Percentiles rank a stretch among this genome's conserved stretches.
These are phyloP conservation scores for Ondatra zibethicus DNA, from an alignment of 2,113 vertebrate genomes.

Conservation along the genomic window DNA sequence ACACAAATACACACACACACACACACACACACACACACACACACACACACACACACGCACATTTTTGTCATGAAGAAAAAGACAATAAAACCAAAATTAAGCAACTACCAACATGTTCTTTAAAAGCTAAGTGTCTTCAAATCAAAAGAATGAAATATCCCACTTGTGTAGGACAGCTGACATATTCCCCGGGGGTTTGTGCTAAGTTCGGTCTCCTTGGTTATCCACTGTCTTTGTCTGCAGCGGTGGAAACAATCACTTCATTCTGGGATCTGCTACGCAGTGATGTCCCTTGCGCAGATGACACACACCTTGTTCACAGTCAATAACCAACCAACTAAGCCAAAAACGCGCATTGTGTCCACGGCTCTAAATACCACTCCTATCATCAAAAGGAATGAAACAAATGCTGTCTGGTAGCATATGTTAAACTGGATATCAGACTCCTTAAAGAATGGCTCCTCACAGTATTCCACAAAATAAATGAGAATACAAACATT, in stretches of 20 bases:
- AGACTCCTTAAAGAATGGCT: constrained; percentile 10
- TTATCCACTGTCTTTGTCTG: constrained; percentile 14
- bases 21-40: background rate
- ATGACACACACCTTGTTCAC: background rate
- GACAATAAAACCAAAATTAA: constrained; percentile 35
- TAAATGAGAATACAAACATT: constrained; percentile 24
- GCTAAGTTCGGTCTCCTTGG: constrained; percentile 22
- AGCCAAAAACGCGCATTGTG: background rate
- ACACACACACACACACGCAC: no score
- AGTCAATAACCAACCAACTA: constrained; percentile 17
- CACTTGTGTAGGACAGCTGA: background rate
- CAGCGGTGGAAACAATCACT: constrained; percentile 49
- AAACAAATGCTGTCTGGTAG: background rate
- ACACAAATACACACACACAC: background rate
- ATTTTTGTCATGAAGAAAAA: constrained; percentile 39
- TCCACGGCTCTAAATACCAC: background rate
- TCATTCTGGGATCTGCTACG: background rate
- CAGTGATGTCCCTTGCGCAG: background rate
- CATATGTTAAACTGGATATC: background rate
- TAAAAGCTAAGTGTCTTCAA: constrained; percentile 57
- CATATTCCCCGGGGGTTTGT: background rate
- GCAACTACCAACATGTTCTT: constrained; percentile 36
- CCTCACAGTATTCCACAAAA: background rate
- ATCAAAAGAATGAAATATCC: constrained; percentile 16
- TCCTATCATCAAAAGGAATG: background rate